A percentile compares a stretch with the other conserved stretches of the same genome.
Evolutionary conservation across 1,140 invertebrate genomes (phyloP).

Genomic region (Agrilus planipennis): DNA sequence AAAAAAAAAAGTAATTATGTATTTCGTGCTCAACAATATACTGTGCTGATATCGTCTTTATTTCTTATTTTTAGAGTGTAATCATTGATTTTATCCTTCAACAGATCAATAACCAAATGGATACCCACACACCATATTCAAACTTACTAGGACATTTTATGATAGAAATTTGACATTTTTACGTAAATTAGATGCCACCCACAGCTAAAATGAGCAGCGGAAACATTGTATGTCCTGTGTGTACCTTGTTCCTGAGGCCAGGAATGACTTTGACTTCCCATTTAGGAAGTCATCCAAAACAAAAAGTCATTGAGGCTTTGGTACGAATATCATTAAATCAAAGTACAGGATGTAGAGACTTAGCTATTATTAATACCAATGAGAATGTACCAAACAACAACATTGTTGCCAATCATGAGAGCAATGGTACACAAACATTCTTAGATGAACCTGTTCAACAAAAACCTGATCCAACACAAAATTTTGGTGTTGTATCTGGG

Average conservation of each 20-base stretch:
- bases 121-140: constrained; percentile 7
- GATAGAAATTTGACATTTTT: no score
- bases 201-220: constrained; percentile 21
- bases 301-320: constrained; percentile 73
- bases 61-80: no score
- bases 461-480: constrained; percentile 6
- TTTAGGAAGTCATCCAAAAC: constrained; percentile 72
- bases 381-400: no score
- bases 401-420: no score
- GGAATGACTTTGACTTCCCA: constrained; percentile 68
- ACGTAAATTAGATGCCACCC: constrained; percentile 1
- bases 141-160: background rate
- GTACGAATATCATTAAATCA: constrained; percentile 35
- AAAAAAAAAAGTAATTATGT: no score
- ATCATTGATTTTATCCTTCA: constrained; percentile 26
- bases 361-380: no score
- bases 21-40: no score
- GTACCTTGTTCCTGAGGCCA: constrained; percentile 66
- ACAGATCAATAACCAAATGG: constrained; percentile 24
- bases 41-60: no score
- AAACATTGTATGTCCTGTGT: constrained; percentile 58
- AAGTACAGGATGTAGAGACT: no score
- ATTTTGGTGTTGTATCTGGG: constrained; percentile 9
- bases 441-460: constrained; percentile 14
- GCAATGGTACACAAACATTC: no score